Evolutionary conservation across 30 jellyfish, hydroid and myxozoan species (phyloP), one percentile per base, ranked within the genome.

Genomic region (Euphysa ruthae): DNA sequence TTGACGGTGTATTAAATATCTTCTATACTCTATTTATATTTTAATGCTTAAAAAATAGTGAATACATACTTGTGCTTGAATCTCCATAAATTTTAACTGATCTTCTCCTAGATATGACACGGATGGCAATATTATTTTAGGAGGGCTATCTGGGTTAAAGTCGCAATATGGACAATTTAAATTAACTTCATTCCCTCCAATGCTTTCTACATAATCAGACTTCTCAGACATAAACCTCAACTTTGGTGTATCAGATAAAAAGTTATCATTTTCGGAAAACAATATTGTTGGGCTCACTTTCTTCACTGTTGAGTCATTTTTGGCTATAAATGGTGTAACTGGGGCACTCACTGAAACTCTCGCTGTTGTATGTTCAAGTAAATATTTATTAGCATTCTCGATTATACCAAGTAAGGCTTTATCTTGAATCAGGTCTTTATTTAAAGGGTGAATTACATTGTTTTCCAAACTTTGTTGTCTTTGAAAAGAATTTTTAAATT

Each of bases 31-130:
- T n/a, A n/a, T n/a, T n/a, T n/a, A n/a, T n/a, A n/a, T n/a, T n/a
- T n/a, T n/a, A n/a, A n/a, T n/a, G n/a, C n/a, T n/a, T n/a, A n/a
- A n/a, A n/a, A n/a, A n/a, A n/a, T n/a, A n/a, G n/a, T n/a, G 8
- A 44, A 32, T 22, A 58, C 83, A 22, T 35, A 84, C 95, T 79
- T 84, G 82, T 0, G 95, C 95, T 71, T 84, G 95, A n/a, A 84
- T 68, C 63, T 84, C 88, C 27, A 84, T 56, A 24, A 70, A 84
- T 49, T 78, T 66, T 38, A 46, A 61, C 70, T 69, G 77, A 23
- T 84, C 95, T 23, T 55, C 93, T 4, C 80, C 83, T 20, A 70
- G 43, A 12, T 42, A 34, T 16, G 55, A 75, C 49, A 77, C 74
- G 5, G 80, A 43, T 2, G 74, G 75, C 7, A 68, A 35, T 16